These are phyloP conservation scores for Chrysochloris asiatica DNA, from an alignment of 2,113 vertebrate species.

Conservation along the genomic window DNA sequence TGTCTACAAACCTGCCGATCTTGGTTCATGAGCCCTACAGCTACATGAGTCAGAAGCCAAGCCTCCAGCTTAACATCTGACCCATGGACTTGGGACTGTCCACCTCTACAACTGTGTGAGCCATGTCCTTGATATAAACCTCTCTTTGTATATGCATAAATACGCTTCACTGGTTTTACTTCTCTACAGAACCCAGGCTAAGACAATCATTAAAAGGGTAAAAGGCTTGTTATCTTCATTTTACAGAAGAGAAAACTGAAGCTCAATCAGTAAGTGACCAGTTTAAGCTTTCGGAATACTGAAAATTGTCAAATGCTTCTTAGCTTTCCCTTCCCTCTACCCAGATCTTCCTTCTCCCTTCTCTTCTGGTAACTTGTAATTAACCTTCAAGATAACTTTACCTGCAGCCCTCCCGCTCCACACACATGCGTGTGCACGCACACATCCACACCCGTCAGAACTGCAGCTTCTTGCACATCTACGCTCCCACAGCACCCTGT, in stretches of 20 bases:
- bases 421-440: not conserved
- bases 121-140: too few species aligned
- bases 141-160: too few species aligned
- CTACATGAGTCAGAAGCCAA: too few species aligned
- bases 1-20: too few species aligned
- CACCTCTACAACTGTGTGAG: too few species aligned
- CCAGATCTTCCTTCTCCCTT: not conserved
- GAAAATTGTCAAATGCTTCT: not conserved
- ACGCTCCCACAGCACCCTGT: not conserved
- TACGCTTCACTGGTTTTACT: too few species aligned
- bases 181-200: too few species aligned
- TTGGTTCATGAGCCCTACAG: too few species aligned
- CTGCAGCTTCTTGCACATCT: not conserved
- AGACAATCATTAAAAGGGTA: not conserved
- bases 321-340: not conserved
- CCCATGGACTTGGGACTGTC: too few species aligned
- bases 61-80: too few species aligned
- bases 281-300: not conserved
- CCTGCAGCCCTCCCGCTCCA: not conserved
- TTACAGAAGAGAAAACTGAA: constrained; percentile 30
- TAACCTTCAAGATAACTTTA: not conserved
- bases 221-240: not conserved
- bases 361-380: not conserved
- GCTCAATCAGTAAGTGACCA: not conserved
- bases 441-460: too few species aligned